Evolutionary conservation across 2,888 invertebrate species (phyloP), one percentile per base, ranked within the genome.

Genomic region (Synanthedon formicaeformis): DNA sequence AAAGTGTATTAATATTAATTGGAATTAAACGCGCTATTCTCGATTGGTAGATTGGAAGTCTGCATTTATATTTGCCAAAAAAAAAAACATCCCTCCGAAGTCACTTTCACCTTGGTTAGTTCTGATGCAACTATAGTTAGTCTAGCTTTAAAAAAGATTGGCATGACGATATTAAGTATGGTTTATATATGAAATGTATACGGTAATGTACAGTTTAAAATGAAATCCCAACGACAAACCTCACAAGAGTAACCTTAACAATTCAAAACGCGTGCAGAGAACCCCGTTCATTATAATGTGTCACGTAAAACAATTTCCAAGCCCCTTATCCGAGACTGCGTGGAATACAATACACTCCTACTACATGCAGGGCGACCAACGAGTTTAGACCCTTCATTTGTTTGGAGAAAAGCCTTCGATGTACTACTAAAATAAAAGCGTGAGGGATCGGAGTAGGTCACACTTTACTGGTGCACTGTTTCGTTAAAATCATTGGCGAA

Each of bases 241-340:
- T 45, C 45, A 45, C 45, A 14, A 45, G 45, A 45, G 45, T 45
- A 45, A 45, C 45, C 45, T 45, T 45, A 61, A 59, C 56, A 55
- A 75, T 75, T 74, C 77, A 57, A 62, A 65, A 60, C 70, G 67
- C 75, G 73, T 67, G 58, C 64, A 60, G 57, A 65, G 66, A 60
- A 65, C 68, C 67, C 62, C 67, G 67, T 71, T 71, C 67, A 69
- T 74, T 75, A 74, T 69, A 74, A 78, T 73, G 73, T 70, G 73
- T 77, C 76, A 78, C 75, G 76, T 78, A 76, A 78, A 78, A 78
- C 77, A 78, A 78, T 78, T 78, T 75, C 73, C 69, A 67, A 69
- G 65, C 67, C 70, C 73, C 75, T 77, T 75, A 75, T 71, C 69
- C 67, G 60, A 65, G 67, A 62, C 67, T 66, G 64, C 68, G 67